Evolutionary conservation across 1,140 invertebrate species (phyloP), one percentile per base, ranked within the genome.

Genomic region (Argopecten irradians): DNA sequence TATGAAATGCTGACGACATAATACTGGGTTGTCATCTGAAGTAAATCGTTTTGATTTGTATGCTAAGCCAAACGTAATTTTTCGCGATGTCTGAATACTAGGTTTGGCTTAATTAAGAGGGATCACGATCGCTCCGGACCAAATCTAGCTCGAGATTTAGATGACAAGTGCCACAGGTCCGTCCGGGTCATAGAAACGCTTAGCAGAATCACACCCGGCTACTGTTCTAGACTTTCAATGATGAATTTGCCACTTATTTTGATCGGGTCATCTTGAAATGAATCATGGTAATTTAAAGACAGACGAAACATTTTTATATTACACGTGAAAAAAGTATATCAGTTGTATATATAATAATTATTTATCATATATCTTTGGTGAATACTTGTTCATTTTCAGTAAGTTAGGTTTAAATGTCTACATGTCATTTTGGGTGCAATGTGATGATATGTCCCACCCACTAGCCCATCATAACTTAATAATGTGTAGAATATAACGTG

Each of bases 41-140:
- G 55, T 71, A 71, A 71, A 71, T 71, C 55, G 55, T 71, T 71
- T 71, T 71, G 55, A 71, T 71, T 71, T 71, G 55, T 71, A 71
- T 71, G 55, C 55, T 71, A 71, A 71, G 55, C 55, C 55, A n/a
- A 71, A 71, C 55, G 55, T 71, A 71, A 71, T 71, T 28, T 71
- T 71, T 71, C 55, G 55, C 55, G 55, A 71, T 71, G 55, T 71
- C 55, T 71, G 55, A 71, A n/a, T 71, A 71, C 55, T 71, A 71
- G 55, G 55, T 71, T 71, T 71, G 55, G 55, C 55, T 71, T 71
- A 71, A 71, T 71, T 71, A 71, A 71, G 55, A 71, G 55, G 22
- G 55, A 71, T 71, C 55, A 71, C 55, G 55, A 22, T 71, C 55
- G 55, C 55, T 71, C 55, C 55, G 55, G 55, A 71, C 55, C 55